Evolutionary conservation across 2,888 invertebrate genomes (phyloP).

Genomic region (Clusia tigrina): DNA sequence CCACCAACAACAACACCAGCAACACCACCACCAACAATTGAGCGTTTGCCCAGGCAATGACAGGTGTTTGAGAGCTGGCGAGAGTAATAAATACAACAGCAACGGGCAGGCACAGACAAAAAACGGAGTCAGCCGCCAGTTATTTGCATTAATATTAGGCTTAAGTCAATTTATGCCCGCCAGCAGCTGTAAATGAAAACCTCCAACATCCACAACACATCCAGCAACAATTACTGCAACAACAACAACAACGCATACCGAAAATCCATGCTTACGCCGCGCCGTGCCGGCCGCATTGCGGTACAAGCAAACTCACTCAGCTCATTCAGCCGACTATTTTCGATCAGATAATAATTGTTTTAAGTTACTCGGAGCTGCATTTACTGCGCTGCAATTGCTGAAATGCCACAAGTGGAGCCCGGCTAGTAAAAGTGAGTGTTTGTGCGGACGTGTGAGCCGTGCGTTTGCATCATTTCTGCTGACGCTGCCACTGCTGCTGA

Average conservation of each 20-base stretch:
- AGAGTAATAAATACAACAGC: constrained; percentile 10
- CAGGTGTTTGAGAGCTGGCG: constrained; percentile 52
- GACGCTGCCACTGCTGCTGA: constrained; percentile 19
- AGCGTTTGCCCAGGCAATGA: constrained; percentile 46
- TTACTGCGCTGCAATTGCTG: too few relatives aligned
- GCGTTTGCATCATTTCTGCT: constrained; percentile 15
- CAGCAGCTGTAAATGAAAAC: constrained; percentile 40
- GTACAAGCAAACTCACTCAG: constrained; percentile 24
- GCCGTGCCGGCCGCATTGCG: neutral
- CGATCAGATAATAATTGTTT: constrained; percentile 27
- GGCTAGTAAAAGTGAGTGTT: neutral
- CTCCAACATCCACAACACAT: too few relatives aligned
- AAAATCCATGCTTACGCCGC: neutral
- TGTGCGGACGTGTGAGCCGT: constrained; percentile 3
- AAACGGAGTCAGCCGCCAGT: constrained; percentile 36
- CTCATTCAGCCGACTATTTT: constrained; percentile 19
- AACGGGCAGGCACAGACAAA: constrained; percentile 1
- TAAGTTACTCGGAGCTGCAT: too few relatives aligned
- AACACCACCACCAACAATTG: neutral
- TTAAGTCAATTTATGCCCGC: constrained; percentile 53
- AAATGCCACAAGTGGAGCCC: constrained; percentile 10
- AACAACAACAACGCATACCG: constrained; percentile 5
- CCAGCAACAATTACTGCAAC: neutral
- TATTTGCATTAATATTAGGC: constrained; percentile 56
- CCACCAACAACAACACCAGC: too few relatives aligned